These are phyloP conservation scores for Hybognathus amarus DNA, from an alignment of 2,797 vertebrate species.

Conservation along the genomic window DNA sequence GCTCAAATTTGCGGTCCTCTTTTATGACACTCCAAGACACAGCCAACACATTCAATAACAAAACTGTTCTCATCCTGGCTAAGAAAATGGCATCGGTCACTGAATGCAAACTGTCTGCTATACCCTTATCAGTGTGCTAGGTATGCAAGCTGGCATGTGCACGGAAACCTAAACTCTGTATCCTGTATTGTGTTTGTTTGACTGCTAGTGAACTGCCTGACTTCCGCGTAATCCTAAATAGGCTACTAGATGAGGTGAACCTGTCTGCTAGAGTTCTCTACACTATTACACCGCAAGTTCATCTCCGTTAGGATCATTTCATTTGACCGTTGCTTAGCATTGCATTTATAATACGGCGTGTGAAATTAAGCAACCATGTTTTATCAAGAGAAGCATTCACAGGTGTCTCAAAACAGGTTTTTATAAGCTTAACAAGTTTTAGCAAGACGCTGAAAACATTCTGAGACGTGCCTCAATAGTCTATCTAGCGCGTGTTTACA, in stretches of 20 bases:
- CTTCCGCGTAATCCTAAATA: slow-evolving; percentile 20
- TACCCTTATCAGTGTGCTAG: slow-evolving; percentile 14
- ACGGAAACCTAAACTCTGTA: slow-evolving; percentile 22
- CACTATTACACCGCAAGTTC: background rate
- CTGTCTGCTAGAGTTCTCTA: background rate
- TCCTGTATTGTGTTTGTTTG: slow-evolving; percentile 34
- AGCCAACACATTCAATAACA: background rate
- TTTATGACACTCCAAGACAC: background rate
- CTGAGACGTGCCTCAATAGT: background rate
- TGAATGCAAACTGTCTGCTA: background rate
- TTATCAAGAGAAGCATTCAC: background rate
- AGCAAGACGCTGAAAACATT: background rate
- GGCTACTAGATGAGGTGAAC: background rate
- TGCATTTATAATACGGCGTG: too few relatives aligned
- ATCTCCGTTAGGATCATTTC: background rate
- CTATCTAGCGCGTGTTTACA: background rate
- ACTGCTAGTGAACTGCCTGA: background rate
- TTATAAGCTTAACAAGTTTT: background rate
- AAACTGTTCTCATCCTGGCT: background rate
- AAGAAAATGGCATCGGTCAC: background rate
- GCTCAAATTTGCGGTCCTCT: background rate
- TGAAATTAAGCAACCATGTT: background rate
- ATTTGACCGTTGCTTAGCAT: background rate
- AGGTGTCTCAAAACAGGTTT: background rate
- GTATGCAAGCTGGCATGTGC: slow-evolving; percentile 19